These are phyloP conservation scores for Sebastes paucispinis DNA, from an alignment of 2,797 vertebrate genomes.

Conservation along the genomic window DNA sequence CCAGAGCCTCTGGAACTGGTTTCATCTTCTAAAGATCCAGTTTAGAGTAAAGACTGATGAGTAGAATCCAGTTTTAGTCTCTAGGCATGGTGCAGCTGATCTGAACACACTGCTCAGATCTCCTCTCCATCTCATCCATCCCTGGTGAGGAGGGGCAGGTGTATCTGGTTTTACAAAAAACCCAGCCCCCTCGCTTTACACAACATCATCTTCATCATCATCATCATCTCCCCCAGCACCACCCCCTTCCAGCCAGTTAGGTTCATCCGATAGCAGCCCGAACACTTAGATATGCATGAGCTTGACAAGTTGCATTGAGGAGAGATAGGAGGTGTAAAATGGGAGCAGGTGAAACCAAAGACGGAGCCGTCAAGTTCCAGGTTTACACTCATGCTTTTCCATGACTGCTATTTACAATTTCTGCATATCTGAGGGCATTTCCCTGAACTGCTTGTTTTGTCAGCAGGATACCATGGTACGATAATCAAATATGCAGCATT, in stretches of 20 bases:
- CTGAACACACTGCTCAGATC: constrained; percentile 45
- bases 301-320: constrained; percentile 60
- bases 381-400: constrained; percentile 34
- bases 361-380: constrained; percentile 44
- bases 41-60: not conserved
- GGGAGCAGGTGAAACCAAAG: constrained; percentile 67
- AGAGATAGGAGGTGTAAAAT: constrained; percentile 62
- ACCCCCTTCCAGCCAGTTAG: constrained; percentile 63
- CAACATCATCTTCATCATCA: constrained; percentile 50
- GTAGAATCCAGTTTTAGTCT: constrained; percentile 48
- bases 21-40: constrained; percentile 50
- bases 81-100: constrained; percentile 47
- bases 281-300: constrained; percentile 87
- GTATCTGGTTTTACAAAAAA: constrained; percentile 65
- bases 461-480: no score
- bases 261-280: constrained; percentile 77
- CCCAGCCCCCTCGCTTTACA: constrained; percentile 59
- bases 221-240: constrained; percentile 52
- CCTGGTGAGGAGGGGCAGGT: constrained; percentile 83
- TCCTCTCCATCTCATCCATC: constrained; percentile 63
- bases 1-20: constrained; percentile 15
- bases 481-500: constrained; percentile 55
- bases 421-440: not conserved
- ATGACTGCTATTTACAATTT: not conserved
- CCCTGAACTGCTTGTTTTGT: not conserved